A percentile compares a stretch with the other conserved stretches of the same genome.
These are phyloP conservation scores for Lissonota sp. DNA, from an alignment of 2,888 invertebrate genomes.

Conservation along the genomic window DNA sequence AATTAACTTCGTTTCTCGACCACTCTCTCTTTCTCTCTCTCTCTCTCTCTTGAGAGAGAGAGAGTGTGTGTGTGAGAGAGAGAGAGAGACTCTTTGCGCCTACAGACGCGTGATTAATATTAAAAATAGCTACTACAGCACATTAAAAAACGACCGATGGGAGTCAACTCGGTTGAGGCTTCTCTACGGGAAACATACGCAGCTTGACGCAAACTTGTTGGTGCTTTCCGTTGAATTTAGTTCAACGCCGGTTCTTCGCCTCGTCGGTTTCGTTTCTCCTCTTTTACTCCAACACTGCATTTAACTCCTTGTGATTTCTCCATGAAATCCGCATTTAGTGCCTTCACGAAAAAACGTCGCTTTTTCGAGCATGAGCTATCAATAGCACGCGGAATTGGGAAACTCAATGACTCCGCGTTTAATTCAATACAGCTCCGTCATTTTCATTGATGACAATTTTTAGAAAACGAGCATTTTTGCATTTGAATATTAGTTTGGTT, in stretches of 20 bases:
- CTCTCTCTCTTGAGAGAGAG: too few species aligned
- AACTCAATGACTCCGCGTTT: too few species aligned
- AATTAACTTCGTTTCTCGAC: too few species aligned
- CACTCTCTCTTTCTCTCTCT: neutral
- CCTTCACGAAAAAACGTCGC: neutral
- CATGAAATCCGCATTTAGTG: neutral
- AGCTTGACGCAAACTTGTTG: neutral
- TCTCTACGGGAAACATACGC: slow-evolving; percentile 37
- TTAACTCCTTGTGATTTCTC: neutral
- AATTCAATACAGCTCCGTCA: too few species aligned
- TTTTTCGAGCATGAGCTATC: too few species aligned
- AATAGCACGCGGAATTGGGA: too few species aligned
- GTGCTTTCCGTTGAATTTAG: slow-evolving; percentile 37
- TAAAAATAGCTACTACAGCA: slow-evolving; percentile 39
- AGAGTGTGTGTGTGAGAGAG: too few species aligned
- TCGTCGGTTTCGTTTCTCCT: slow-evolving; percentile 28
- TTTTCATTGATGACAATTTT: too few species aligned
- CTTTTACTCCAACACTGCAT: neutral
- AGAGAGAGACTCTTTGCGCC: neutral
- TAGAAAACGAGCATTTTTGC: too few species aligned
- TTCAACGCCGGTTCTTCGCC: slow-evolving; percentile 40
- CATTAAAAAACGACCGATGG: slow-evolving; percentile 29
- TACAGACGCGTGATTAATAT: slow-evolving; percentile 35
- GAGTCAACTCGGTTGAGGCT: slow-evolving; percentile 15
- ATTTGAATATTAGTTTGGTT: too few species aligned